Conservation (phyloP, 2,113 vertebrate species). For the Tragelaphus imberbis region DNA sequence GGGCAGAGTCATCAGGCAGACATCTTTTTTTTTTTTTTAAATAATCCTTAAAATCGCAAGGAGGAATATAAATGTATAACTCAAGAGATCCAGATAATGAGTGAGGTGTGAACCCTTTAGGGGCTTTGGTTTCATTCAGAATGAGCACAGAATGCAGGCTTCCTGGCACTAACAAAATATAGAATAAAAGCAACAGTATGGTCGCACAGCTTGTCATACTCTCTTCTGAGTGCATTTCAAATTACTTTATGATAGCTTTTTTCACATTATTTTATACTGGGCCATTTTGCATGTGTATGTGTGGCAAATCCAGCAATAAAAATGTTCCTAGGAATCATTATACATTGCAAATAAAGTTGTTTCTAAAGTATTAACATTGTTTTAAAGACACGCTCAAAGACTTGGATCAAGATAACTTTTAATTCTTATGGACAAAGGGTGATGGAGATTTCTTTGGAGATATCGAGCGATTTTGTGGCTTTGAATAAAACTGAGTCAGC, state of each 20-base stretch:
- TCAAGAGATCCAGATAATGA: neutral
- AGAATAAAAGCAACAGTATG: neutral
- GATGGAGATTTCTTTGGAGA: neutral
- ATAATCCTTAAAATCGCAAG: neutral
- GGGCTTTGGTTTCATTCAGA: neutral
- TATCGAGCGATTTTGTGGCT: neutral
- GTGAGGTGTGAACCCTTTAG: neutral
- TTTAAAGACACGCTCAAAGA: neutral
- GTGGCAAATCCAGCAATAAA: neutral
- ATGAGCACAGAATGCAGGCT: neutral
- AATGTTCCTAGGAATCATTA: neutral
- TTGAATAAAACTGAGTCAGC: neutral
- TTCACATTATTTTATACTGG: neutral
- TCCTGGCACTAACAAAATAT: neutral
- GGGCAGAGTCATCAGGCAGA: neutral
- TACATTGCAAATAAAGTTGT: neutral
- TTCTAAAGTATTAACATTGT: neutral
- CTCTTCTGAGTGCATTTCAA: neutral
- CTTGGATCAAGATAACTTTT: neutral
- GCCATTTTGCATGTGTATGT: neutral
- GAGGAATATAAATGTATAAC: neutral
- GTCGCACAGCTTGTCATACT: neutral
- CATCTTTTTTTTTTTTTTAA: neutral
- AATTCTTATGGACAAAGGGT: neutral
- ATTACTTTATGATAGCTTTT: neutral